These are phyloP conservation scores for Andricus grossulariae DNA, from an alignment of 1,140 invertebrate genomes.

Conservation along the genomic window DNA sequence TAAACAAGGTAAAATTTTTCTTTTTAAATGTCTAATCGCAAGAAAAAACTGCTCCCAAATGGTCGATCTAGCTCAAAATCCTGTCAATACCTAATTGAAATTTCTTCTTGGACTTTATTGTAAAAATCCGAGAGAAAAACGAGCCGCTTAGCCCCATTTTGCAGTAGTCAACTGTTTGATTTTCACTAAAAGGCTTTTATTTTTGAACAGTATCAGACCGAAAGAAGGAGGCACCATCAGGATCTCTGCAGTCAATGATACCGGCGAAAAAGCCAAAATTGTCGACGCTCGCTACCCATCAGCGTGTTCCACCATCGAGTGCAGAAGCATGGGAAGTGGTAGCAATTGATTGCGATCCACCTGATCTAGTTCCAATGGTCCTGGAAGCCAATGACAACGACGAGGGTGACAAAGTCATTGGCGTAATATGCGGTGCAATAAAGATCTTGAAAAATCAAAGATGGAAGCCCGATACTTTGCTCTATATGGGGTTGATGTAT, in stretches of 20 bases:
- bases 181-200: constrained; percentile 39
- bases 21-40: too few relatives aligned
- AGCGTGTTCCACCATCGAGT: constrained; percentile 66
- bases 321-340: constrained; percentile 78
- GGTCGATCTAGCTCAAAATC: too few relatives aligned
- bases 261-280: constrained; percentile 74
- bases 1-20: too few relatives aligned
- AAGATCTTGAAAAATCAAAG: constrained; percentile 81
- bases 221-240: constrained; percentile 76
- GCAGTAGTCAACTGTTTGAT: too few relatives aligned
- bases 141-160: too few relatives aligned
- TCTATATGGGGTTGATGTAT: constrained; percentile 88
- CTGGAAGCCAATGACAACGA: constrained; percentile 78
- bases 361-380: constrained; percentile 78
- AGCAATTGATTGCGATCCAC: constrained; percentile 78
- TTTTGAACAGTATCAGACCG: constrained; percentile 67
- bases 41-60: too few relatives aligned
- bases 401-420: constrained; percentile 80
- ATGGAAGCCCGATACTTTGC: constrained; percentile 87
- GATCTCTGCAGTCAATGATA: constrained; percentile 65
- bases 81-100: too few relatives aligned
- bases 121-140: constrained; percentile 2
- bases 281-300: constrained; percentile 56
- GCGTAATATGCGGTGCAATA: constrained; percentile 80
- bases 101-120: too few relatives aligned